Percentiles rank a stretch among this genome's conserved stretches.
Conservation (phyloP, 2,888 invertebrate species). For the Cerceris ruficornis region DNA sequence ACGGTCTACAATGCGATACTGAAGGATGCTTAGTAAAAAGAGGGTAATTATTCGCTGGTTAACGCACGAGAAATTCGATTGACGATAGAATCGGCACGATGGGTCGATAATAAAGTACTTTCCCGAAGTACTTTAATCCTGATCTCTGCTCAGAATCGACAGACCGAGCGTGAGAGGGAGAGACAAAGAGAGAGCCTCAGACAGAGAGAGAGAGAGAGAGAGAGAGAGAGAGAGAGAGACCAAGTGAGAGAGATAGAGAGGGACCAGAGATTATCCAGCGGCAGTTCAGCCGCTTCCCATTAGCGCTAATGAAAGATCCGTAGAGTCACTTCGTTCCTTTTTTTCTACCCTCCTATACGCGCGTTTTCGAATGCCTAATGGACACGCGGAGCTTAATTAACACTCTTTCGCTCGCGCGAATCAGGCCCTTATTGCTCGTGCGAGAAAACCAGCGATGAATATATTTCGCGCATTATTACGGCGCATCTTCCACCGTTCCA, state of each 20-base stretch:
- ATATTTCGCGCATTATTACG: slow-evolving; percentile 29
- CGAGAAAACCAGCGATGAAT: slow-evolving; percentile 26
- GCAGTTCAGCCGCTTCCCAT: slow-evolving; percentile 59
- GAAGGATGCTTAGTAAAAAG: neutral
- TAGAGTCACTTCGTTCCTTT: slow-evolving; percentile 48
- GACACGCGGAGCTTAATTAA: slow-evolving; percentile 62
- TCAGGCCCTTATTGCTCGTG: slow-evolving; percentile 18
- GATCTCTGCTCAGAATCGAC: slow-evolving; percentile 22
- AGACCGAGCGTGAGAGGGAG: slow-evolving; percentile 20
- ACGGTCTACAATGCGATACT: no score
- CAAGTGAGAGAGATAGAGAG: neutral
- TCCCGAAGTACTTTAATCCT: slow-evolving; percentile 47
- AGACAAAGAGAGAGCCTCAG: slow-evolving; percentile 10
- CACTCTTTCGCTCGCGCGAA: slow-evolving; percentile 23
- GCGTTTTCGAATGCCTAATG: slow-evolving; percentile 56
- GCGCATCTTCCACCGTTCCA: neutral
- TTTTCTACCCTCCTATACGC: slow-evolving; percentile 38
- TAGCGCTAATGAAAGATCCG: slow-evolving; percentile 68
- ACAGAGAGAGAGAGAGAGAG: slow-evolving; percentile 9
- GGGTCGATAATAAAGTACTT: slow-evolving; percentile 47
- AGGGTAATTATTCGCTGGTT: neutral
- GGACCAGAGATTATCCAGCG: slow-evolving; percentile 48
- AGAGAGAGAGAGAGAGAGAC: slow-evolving; percentile 3
- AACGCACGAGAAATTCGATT: slow-evolving; percentile 23
- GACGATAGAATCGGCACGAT: slow-evolving; percentile 26